These are phyloP conservation scores for Dioctria linearis DNA, from an alignment of 2,888 invertebrate genomes.

Conservation along the genomic window DNA sequence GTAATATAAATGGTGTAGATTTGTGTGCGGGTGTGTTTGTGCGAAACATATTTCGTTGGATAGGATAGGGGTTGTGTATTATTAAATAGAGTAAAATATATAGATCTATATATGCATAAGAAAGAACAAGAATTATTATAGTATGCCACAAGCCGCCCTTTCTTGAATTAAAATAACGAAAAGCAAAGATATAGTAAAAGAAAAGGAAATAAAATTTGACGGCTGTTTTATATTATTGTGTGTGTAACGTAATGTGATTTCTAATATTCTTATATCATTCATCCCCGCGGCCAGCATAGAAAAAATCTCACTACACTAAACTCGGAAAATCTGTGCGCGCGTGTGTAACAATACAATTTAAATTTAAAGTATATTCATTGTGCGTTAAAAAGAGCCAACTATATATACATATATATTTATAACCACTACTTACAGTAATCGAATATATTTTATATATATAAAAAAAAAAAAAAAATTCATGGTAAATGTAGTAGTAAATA, in stretches of 20 bases:
- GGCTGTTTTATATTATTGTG: constrained; percentile 1
- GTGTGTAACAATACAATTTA: too few species aligned
- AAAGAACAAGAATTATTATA: constrained; percentile 38
- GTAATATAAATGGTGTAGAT: neutral
- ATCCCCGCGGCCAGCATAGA: too few species aligned
- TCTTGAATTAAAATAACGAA: neutral
- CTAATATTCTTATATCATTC: too few species aligned
- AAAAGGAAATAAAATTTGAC: constrained; percentile 41
- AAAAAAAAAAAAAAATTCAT: neutral
- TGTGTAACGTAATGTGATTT: neutral
- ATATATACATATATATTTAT: neutral
- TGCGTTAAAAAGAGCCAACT: constrained; percentile 6
- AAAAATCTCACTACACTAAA: too few species aligned
- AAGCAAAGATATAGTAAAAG: neutral
- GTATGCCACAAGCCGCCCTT: constrained; percentile 15
- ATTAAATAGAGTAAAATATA: too few species aligned
- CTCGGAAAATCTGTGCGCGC: too few species aligned
- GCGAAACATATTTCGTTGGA: too few species aligned
- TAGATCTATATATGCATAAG: too few species aligned
- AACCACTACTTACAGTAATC: too few species aligned
- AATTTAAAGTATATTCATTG: too few species aligned
- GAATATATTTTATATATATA: too few species aligned
- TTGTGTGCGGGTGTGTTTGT: constrained; percentile 20
- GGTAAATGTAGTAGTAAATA: constrained; percentile 56
- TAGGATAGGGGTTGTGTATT: too few species aligned